Percentiles rank a stretch among this genome's conserved stretches.
Conservation (phyloP, 1,140 invertebrate genomes). For the Papilio machaon region DNA sequence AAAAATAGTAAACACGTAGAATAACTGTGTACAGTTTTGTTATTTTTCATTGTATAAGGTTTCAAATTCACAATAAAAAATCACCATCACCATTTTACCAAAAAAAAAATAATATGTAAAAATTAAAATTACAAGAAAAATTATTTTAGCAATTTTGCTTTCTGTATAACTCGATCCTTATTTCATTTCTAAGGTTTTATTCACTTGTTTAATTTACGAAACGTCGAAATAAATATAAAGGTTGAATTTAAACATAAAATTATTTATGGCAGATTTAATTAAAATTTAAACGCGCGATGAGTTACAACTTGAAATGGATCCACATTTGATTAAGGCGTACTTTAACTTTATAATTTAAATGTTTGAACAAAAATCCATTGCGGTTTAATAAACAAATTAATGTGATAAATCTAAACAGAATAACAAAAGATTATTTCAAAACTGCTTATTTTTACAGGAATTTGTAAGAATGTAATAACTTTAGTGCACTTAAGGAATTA, state of each 20-base stretch:
- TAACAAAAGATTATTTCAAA: too few species aligned
- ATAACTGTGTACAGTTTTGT: background rate
- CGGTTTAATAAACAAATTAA: background rate
- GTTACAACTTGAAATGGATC: background rate
- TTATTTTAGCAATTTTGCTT: too few species aligned
- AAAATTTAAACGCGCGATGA: background rate
- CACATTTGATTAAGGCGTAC: background rate
- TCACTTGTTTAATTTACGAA: background rate
- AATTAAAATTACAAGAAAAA: too few species aligned
- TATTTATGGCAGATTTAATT: constrained; percentile 7
- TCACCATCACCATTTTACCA: too few species aligned
- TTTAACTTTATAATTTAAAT: background rate
- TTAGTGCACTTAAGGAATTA: background rate
- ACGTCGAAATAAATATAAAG: background rate
- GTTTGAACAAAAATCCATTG: background rate
- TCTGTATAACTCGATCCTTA: too few species aligned
- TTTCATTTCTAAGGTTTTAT: too few species aligned
- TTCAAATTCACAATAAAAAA: background rate
- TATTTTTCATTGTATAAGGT: background rate
- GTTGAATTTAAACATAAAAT: background rate
- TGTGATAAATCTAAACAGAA: background rate
- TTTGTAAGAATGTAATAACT: too few species aligned
- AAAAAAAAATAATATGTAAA: too few species aligned
- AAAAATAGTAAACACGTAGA: background rate
- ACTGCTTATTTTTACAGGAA: too few species aligned